A percentile compares a stretch with the other conserved stretches of the same genome.
These are phyloP conservation scores for Drosophila rufa DNA, from an alignment of 1,140 invertebrate species.

Conservation along the genomic window DNA sequence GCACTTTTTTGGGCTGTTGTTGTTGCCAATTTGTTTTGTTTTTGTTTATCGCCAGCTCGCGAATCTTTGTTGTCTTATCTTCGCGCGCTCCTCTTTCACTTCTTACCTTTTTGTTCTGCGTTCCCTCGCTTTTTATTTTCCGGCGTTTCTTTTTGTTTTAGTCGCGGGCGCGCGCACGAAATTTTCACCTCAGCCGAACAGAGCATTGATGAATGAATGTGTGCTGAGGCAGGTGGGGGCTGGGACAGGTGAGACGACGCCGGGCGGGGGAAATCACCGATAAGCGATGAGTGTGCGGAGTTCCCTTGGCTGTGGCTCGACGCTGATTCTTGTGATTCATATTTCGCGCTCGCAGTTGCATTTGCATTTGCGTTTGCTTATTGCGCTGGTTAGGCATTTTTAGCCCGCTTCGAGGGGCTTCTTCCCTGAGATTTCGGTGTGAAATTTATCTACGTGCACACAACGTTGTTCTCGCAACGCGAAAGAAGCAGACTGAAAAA, in stretches of 20 bases:
- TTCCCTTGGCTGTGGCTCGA: conserved; percentile 60
- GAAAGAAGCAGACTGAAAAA: neutral
- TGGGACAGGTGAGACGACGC: neutral
- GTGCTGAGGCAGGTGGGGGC: neutral
- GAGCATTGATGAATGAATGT: conserved; percentile 72
- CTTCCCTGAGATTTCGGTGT: conserved; percentile 53
- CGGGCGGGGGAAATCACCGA: conserved; percentile 30
- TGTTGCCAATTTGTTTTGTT: conserved; percentile 42
- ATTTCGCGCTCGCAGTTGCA: conserved; percentile 52
- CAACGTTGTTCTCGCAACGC: conserved; percentile 8
- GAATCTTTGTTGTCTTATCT: conserved; percentile 53
- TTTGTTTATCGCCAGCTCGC: conserved; percentile 66
- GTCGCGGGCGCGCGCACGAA: conserved; percentile 68
- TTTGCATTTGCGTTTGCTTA: conserved; percentile 50
- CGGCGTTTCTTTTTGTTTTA: conserved; percentile 44
- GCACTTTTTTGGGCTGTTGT: conserved; percentile 36
- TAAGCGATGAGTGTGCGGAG: conserved; percentile 68
- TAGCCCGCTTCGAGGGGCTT: conserved; percentile 13
- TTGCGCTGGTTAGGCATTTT: conserved; percentile 78
- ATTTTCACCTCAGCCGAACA: conserved; percentile 53
- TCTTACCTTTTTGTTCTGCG: conserved; percentile 1
- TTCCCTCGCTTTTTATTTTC: conserved; percentile 21
- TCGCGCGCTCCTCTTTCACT: conserved; percentile 19
- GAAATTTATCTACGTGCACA: conserved; percentile 71
- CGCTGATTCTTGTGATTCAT: conserved; percentile 63